These are phyloP conservation scores for Sparidentex hasta DNA, from an alignment of 2,797 vertebrate genomes.

Conservation along the genomic window DNA sequence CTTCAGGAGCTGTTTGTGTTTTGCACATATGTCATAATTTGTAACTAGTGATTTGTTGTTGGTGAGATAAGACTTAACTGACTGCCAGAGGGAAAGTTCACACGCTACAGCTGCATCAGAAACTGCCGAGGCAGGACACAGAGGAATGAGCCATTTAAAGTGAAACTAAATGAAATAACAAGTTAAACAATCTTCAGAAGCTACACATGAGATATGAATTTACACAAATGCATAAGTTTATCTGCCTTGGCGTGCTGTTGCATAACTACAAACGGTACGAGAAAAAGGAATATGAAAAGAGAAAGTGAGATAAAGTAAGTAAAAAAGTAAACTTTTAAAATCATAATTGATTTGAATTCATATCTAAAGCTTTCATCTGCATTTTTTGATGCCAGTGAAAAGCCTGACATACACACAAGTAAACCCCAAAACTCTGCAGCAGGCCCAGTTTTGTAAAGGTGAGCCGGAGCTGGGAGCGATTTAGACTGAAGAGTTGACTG, in stretches of 20 bases:
- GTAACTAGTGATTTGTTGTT: slow-evolving; percentile 40
- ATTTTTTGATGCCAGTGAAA: too few species aligned
- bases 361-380: too few species aligned
- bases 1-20: slow-evolving; percentile 9
- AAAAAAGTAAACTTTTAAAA: too few species aligned
- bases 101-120: slow-evolving; percentile 22
- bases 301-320: too few species aligned
- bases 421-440: too few species aligned
- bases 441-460: too few species aligned
- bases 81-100: slow-evolving; percentile 37
- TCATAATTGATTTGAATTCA: too few species aligned
- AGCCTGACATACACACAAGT: too few species aligned
- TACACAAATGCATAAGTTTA: neutral
- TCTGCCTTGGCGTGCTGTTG: neutral
- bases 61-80: slow-evolving; percentile 40
- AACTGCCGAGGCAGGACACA: neutral
- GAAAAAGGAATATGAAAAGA: too few species aligned
- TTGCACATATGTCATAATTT: slow-evolving; percentile 38
- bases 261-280: too few species aligned
- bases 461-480: too few species aligned
- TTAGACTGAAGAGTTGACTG: too few species aligned
- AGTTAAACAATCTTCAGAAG: neutral
- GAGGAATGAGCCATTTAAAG: neutral
- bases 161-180: fast-evolving
- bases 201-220: neutral